Conservation (phyloP, 2,888 invertebrate genomes). For the Sesamia inferens region DNA sequence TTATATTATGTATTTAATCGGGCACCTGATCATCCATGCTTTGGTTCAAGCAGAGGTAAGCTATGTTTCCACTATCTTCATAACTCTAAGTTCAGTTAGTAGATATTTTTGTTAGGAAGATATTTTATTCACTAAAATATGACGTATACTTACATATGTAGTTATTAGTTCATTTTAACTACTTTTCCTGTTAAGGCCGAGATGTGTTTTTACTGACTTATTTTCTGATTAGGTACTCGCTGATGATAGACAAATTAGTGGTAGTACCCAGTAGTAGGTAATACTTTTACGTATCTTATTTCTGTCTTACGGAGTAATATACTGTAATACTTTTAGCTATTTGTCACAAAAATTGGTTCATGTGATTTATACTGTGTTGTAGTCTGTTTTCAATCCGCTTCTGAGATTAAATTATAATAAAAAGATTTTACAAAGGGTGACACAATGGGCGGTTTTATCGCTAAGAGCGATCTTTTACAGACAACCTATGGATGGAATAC, state of each 20-base stretch:
- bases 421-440: too few species aligned
- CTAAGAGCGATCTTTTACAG: too few species aligned
- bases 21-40: background rate
- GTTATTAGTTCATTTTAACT: background rate
- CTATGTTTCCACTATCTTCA: background rate
- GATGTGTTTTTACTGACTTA: constrained; percentile 11
- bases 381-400: background rate
- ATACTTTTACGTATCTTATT: background rate
- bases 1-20: background rate
- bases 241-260: background rate
- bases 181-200: background rate
- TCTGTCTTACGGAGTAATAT: background rate
- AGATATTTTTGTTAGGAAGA: too few species aligned
- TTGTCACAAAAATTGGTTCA: background rate
- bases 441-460: too few species aligned
- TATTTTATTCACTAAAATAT: too few species aligned
- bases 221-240: background rate
- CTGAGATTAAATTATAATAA: background rate
- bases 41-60: background rate
- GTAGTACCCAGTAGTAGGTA: too few species aligned
- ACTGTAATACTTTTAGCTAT: background rate
- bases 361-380: background rate
- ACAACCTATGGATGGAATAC: too few species aligned
- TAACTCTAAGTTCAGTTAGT: background rate
- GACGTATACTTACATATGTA: background rate